Evolutionary conservation across 1,140 invertebrate species (phyloP).

Genomic region (Leptopilina boulardi): DNA sequence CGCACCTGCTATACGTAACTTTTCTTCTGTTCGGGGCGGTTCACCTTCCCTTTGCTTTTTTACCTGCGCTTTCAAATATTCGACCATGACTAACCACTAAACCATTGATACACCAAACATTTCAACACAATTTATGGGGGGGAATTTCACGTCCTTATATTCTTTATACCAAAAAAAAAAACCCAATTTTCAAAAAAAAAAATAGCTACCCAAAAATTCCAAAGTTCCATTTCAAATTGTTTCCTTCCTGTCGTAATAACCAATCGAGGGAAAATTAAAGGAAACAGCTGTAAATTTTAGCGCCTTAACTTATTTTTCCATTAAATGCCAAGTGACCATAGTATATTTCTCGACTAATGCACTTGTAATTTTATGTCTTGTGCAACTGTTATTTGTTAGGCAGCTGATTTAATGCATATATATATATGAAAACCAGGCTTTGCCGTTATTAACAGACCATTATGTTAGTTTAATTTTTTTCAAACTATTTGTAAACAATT

Average conservation of each 20-base stretch:
- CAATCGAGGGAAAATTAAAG: neutral
- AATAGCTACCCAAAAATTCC: neutral
- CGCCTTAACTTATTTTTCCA: neutral
- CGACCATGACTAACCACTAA: slow-evolving; percentile 26
- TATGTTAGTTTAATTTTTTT: neutral
- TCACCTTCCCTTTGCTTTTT: slow-evolving; percentile 51
- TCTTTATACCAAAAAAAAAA: neutral
- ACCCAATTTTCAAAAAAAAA: too few relatives aligned
- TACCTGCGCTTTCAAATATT: slow-evolving; percentile 12
- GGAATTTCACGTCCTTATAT: neutral
- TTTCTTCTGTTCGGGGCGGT: slow-evolving; percentile 54
- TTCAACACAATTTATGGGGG: slow-evolving; percentile 22
- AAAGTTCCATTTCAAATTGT: neutral
- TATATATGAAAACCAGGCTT: neutral
- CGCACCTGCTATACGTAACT: slow-evolving; percentile 65
- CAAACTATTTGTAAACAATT: too few relatives aligned
- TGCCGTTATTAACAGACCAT: neutral
- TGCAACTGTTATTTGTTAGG: neutral
- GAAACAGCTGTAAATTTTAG: neutral
- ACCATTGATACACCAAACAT: slow-evolving; percentile 21
- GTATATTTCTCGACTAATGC: slow-evolving; percentile 5
- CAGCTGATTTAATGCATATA: neutral
- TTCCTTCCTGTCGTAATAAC: neutral
- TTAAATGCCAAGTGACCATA: slow-evolving; percentile 9
- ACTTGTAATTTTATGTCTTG: neutral